These are phyloP conservation scores for Diabrotica undecimpunctata DNA, from an alignment of 1,140 invertebrate genomes.

Conservation along the genomic window DNA sequence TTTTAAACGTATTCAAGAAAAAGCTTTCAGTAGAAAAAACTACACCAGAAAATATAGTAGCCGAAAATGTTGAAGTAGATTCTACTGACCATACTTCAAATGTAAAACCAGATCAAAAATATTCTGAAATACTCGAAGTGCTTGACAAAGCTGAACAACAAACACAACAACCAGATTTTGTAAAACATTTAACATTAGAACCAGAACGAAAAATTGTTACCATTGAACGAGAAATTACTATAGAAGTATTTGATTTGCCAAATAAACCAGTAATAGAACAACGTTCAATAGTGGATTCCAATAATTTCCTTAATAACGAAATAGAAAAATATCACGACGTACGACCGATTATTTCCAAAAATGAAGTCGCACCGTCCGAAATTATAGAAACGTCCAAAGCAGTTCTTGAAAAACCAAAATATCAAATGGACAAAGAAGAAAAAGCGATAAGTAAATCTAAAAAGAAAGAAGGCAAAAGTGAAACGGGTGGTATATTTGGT, in stretches of 20 bases:
- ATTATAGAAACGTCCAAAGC: not conserved
- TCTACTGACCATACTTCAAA: not conserved
- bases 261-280: not conserved
- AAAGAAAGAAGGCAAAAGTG: not conserved
- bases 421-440: not conserved
- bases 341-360: constrained; percentile 14
- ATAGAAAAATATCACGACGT: constrained; percentile 27
- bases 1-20: too few relatives aligned
- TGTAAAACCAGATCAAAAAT: not conserved
- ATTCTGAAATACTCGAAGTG: constrained; percentile 1
- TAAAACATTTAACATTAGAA: constrained; percentile 18
- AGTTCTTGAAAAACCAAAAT: constrained; percentile 9
- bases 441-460: constrained; percentile 14
- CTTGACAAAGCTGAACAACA: not conserved
- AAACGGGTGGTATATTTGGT: constrained; percentile 1
- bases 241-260: not conserved
- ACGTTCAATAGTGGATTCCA: constrained; percentile 6
- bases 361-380: not conserved
- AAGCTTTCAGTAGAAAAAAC: not conserved
- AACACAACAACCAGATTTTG: not conserved
- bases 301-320: constrained; percentile 18
- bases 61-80: not conserved
- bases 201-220: constrained; percentile 10
- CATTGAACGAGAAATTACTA: constrained; percentile 6
- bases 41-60: not conserved